Evolutionary conservation across 2,888 invertebrate species (phyloP).

Genomic region (Agrotis ipsilon): DNA sequence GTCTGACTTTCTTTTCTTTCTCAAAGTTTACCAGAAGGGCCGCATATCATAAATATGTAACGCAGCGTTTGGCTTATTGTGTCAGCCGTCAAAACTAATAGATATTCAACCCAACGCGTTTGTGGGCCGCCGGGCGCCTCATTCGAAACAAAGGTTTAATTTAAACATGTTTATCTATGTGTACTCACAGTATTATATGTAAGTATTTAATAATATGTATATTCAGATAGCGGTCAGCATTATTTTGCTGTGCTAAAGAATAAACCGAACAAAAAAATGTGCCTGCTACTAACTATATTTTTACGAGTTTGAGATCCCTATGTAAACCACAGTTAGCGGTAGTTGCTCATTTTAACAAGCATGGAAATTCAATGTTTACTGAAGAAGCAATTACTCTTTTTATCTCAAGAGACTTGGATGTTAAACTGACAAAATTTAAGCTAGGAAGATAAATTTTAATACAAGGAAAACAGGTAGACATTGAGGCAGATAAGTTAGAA

Average conservation of each 20-base stretch:
- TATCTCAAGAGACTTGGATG: slow-evolving; percentile 33
- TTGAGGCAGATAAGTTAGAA: slow-evolving; percentile 10
- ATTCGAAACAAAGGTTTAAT: slow-evolving; percentile 63
- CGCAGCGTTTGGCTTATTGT: slow-evolving; percentile 39
- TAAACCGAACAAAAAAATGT: slow-evolving; percentile 21
- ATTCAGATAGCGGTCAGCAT: slow-evolving; percentile 55
- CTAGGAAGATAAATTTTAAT: slow-evolving; percentile 30
- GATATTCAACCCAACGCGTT: slow-evolving; percentile 55
- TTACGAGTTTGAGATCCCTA: slow-evolving; percentile 33
- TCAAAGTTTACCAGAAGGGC: slow-evolving; percentile 30
- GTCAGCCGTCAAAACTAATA: slow-evolving; percentile 49
- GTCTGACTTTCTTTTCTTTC: slow-evolving; percentile 45
- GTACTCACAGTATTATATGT: slow-evolving; percentile 38
- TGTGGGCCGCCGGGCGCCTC: slow-evolving; percentile 46
- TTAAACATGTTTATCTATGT: slow-evolving; percentile 60
- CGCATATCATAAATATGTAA: slow-evolving; percentile 53
- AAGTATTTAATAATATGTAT: slow-evolving; percentile 49
- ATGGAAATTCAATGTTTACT: slow-evolving; percentile 51
- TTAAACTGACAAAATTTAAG: slow-evolving; percentile 25
- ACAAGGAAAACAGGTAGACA: slow-evolving; percentile 37
- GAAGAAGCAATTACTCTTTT: slow-evolving; percentile 50
- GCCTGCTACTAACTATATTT: slow-evolving; percentile 31
- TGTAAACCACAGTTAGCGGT: slow-evolving; percentile 40
- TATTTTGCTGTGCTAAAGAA: slow-evolving; percentile 18
- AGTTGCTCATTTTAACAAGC: slow-evolving; percentile 40